Evolutionary conservation across 2,888 invertebrate species (phyloP), one percentile per base, ranked within the genome.

Genomic region (Pristionchus fissidentatus): DNA sequence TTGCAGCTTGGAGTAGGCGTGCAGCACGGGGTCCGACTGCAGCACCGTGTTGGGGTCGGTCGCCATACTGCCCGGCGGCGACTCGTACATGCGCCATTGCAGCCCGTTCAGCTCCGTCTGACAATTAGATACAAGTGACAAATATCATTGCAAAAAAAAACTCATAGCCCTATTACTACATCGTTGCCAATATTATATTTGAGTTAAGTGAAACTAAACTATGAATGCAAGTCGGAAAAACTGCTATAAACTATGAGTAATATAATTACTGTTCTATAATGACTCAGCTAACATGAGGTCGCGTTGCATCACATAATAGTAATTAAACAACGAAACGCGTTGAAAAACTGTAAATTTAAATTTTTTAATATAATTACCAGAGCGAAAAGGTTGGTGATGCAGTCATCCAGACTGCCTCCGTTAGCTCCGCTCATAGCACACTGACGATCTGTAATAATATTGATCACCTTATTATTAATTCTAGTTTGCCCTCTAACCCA

Each of bases 401-500:
- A 83, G 73, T 83, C 83, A 38, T 83, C 83, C 26, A 83, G 83
- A 83, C 83, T 83, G 83, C 83, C 83, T 38, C 83, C 83, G 55
- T 83, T 83, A 32, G 62, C 43, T 32, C 62, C 62, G 46, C 80
- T 81, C 80, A 81, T 81, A 22, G 38, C 57, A 57, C 38, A n/a
- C 79, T 38, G 35, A 35, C 75, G 75, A 77, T 77, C 49, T 46
- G 4, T 10, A 41, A 41, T 15, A 4, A 66, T 66, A 19, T 10
- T 26, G 29, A 35, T 8, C 1, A 70, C 5, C 4, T 41, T 41
- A 2, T 41, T 22, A 70, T 15, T 10, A 70, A 73, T 15, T 75
- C 43, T 8, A 26, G 26, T 43, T 26, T 26, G 1, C 22, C 3
- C 29, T 13, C n/a, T 73, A 43, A 38, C n/a, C 22, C 66, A 38